Base-by-base conservation (phyloP, 2,888 invertebrate species). In the Odontomyia ornata region DNA sequence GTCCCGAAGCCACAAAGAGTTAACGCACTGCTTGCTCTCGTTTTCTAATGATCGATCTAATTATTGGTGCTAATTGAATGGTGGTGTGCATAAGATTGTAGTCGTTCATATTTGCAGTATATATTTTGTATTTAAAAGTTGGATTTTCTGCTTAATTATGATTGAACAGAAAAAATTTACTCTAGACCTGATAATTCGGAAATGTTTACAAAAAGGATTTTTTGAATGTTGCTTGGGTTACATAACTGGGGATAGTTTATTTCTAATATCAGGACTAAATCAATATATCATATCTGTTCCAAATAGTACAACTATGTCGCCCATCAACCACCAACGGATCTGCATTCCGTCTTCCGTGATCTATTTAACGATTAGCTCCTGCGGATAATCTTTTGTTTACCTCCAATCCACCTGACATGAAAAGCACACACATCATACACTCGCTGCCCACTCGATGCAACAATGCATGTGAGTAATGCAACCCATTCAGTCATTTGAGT, bases 11-110 rank as follows among this genome's bases (percentile, higher is more conserved):
- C 4, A 9, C 52, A 15, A 15, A 52, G 52, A 4, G 13, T 3
- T 15, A 9, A 4, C 13, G 15, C 52, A 52, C 5, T 52, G 15
- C 13, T 52, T 52, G 52, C 4, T 52, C 52, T 52, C 52, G 52
- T 52, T 52, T 52, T 52, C 52, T 52, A 52, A 52, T 52, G n/a
- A 4, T 52, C 4, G 52, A 52, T 52, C 52, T 52, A 52, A 52
- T 52, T 15, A 52, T 52, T 52, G 15, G 52, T 15, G 52, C 52
- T 52, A 52, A 52, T 52, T 52, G 52, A 52, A 52, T 15, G 52
- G 13, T 52, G 7, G 52, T 52, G 52, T 18, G 13, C 15, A 4
- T 2, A 52, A 3, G 7, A 18, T 52, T 52, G 52, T 52, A 52
- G 52, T 18, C 15, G 52, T 4, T 52, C 52, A 52, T 15, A 4